These are phyloP conservation scores for Parnassius orleans DNA, from an alignment of 2,888 invertebrate genomes.

Conservation along the genomic window DNA sequence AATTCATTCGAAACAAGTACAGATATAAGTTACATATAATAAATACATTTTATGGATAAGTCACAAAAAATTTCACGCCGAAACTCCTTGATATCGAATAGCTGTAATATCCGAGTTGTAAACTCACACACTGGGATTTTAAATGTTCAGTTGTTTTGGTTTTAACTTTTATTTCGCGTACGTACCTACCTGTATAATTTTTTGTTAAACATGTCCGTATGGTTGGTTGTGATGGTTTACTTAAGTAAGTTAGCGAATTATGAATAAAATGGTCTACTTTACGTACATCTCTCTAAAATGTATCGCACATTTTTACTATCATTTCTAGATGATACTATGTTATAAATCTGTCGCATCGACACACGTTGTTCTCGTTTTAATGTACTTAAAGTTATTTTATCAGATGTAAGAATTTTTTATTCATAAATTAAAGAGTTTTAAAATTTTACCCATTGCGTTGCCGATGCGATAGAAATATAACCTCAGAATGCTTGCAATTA, in stretches of 20 bases:
- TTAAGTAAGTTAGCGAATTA: conserved; percentile 77
- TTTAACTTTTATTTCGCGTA: conserved; percentile 13
- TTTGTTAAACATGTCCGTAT: conserved; percentile 76
- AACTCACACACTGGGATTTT: conserved; percentile 65
- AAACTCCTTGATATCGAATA: conserved; percentile 65
- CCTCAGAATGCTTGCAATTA: conserved; percentile 63
- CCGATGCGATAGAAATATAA: conserved; percentile 41
- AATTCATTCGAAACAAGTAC: conserved; percentile 67
- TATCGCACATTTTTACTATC: conserved; percentile 64
- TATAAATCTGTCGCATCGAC: conserved; percentile 44
- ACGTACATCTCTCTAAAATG: conserved; percentile 55
- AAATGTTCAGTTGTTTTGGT: conserved; percentile 34
- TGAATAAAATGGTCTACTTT: conserved; percentile 60
- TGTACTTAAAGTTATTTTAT: conserved; percentile 57
- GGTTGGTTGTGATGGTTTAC: conserved; percentile 81
- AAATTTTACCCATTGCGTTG: conserved; percentile 31
- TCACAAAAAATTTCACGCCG: conserved; percentile 74
- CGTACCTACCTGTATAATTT: conserved; percentile 48
- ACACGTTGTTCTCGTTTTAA: conserved; percentile 42
- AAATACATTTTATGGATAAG: conserved; percentile 64
- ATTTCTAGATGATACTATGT: conserved; percentile 43
- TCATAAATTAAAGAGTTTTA: conserved; percentile 39
- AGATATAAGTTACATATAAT: conserved; percentile 67
- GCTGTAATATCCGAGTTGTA: conserved; percentile 63
- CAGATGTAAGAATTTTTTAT: conserved; percentile 34